Conservation (phyloP, 2,113 vertebrate genomes). For the Saguinus midas region DNA sequence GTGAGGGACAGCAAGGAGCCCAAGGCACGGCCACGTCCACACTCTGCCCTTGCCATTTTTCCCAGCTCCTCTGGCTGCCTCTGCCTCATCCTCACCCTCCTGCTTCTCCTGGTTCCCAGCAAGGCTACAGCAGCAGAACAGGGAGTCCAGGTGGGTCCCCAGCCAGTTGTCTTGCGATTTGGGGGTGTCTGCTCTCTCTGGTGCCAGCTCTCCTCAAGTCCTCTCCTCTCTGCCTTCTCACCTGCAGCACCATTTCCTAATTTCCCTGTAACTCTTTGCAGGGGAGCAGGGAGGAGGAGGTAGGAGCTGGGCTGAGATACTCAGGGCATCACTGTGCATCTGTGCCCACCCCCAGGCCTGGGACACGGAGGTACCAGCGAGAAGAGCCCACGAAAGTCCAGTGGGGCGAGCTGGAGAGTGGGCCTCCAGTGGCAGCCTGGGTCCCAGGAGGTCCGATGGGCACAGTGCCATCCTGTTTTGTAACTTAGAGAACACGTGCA, state of each 20-base stretch:
- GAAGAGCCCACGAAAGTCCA: neutral
- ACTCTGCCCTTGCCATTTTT: neutral
- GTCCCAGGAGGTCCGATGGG: rapidly evolving
- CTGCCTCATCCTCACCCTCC: neutral
- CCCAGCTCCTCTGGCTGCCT: neutral
- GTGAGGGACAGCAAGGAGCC: neutral
- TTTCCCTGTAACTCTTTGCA: neutral
- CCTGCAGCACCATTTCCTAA: rapidly evolving
- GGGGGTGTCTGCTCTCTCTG: too few species aligned
- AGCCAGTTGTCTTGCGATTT: rapidly evolving
- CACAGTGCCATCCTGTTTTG: neutral
- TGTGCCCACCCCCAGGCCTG: rapidly evolving
- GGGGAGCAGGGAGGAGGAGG: too few species aligned
- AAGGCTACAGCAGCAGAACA: neutral
- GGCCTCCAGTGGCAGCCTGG: neutral
- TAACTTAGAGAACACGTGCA: neutral
- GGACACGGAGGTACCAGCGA: rapidly evolving
- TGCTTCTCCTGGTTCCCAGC: too few species aligned
- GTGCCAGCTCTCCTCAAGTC: neutral
- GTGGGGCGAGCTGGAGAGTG: neutral
- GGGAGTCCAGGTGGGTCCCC: neutral
- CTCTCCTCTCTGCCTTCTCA: rapidly evolving
- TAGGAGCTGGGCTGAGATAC: too few species aligned
- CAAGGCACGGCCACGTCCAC: neutral
- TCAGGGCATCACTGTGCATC: rapidly evolving